These are phyloP conservation scores for Setophaga kirtlandii DNA, from an alignment of 2,113 vertebrate genomes.

Conservation along the genomic window DNA sequence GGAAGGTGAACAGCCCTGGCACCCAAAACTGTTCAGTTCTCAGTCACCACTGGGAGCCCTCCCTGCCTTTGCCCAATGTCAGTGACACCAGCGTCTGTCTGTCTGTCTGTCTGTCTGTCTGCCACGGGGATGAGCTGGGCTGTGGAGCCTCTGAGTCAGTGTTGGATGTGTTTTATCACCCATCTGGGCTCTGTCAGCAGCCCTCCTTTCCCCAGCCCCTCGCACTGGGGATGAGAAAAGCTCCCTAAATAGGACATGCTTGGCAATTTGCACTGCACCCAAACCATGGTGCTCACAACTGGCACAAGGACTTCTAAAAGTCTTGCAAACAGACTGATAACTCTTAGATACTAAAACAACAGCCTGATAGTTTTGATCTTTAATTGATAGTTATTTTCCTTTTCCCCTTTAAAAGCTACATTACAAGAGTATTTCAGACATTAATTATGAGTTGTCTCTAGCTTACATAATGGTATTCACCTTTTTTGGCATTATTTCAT, in stretches of 20 bases:
- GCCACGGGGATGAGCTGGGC: not conserved
- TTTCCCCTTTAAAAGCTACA: not conserved
- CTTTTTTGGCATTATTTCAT: not conserved
- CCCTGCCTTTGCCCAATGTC: not conserved
- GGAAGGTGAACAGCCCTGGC: not conserved
- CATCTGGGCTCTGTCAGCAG: not conserved
- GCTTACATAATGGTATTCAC: not conserved
- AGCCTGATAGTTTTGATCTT: not conserved
- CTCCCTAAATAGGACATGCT: not conserved
- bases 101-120: constrained; percentile 1
- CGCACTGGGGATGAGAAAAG: not conserved
- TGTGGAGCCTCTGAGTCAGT: not conserved
- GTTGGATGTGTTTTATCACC: not conserved
- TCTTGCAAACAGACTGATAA: not conserved
- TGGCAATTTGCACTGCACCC: not conserved
- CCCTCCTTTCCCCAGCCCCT: not conserved
- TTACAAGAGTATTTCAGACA: not conserved
- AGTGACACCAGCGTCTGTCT: constrained; percentile 5
- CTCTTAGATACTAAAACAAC: not conserved
- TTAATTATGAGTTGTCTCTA: not conserved
- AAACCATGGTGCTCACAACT: not conserved
- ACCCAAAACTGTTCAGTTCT: not conserved
- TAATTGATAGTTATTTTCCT: not conserved
- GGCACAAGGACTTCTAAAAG: not conserved
- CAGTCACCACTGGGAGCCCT: not conserved